A percentile compares a stretch with the other conserved stretches of the same genome.
Conservation (phyloP, 2,797 vertebrate genomes). For the Neosilurus hyrtlii region DNA sequence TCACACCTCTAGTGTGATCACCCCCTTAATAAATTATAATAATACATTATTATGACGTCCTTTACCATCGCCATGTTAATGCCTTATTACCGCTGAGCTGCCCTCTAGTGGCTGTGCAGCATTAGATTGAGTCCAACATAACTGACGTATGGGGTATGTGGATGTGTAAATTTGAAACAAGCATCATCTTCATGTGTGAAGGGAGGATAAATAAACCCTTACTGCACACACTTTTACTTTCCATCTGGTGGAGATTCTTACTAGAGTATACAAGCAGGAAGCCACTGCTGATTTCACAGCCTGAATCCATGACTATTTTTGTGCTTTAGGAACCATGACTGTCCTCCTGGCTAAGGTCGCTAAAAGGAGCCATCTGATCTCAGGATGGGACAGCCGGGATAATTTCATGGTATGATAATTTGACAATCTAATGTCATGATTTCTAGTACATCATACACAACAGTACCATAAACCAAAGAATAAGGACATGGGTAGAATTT, state of each 20-base stretch:
- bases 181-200: too few species aligned
- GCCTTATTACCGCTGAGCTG: too few species aligned
- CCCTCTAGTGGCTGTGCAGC: too few species aligned
- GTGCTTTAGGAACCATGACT: constrained; percentile 31
- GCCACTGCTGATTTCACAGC: constrained; percentile 31
- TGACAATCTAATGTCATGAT: neutral
- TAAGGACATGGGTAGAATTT: neutral
- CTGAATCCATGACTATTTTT: constrained; percentile 30
- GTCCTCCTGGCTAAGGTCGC: neutral
- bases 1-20: too few species aligned
- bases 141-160: too few species aligned
- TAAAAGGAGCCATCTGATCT: constrained; percentile 10
- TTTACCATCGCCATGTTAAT: too few species aligned
- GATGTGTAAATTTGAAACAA: too few species aligned
- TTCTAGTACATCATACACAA: neutral
- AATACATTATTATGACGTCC: too few species aligned
- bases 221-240: neutral
- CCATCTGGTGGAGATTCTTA: neutral
- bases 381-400: neutral
- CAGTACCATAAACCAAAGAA: neutral
- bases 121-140: too few species aligned
- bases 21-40: too few species aligned
- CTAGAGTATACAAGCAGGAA: constrained; percentile 1
- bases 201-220: too few species aligned
- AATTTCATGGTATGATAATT: constrained; percentile 22